Evolutionary conservation across 2,113 vertebrate genomes (phyloP), one percentile per base, ranked within the genome.

Genomic region (Euleptes europaea): DNA sequence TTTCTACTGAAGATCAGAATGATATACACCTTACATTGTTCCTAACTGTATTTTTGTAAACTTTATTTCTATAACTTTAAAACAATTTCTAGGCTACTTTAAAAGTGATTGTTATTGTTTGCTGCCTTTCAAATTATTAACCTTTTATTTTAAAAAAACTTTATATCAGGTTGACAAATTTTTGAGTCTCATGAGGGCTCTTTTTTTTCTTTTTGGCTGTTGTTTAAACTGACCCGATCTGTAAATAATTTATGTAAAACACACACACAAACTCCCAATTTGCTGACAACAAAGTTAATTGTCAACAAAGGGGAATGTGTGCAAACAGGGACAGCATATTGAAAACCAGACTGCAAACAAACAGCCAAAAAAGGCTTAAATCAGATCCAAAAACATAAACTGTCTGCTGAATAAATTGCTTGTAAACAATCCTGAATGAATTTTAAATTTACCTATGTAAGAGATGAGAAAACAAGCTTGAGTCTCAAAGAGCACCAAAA

Each of bases 241-340:
- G 69, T 74, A 91, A 92, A 86, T 91, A 90, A 66, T 89, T 91
- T 87, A 80, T 1, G 12, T 80, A 76, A 73, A 83, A 86, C 69
- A 91, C 4, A 57, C 47, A 2, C 33, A 69, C 84, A 93, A 23
- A 73, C 13, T 88, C 86, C 40, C 14, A 33, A 2, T 89, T 92
- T 84, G 83, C 92, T 86, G 85, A 93, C 78, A 93, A 60, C 44
- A 88, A 63, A 93, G 81, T 78, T 92, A 92, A 91, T 94, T 91
- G 83, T 91, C 90, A 93, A 92, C 88, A 89, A 90, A 90, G 85
- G 86, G 8, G 33, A 44, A 86, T 90, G 89, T 88, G 40, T 89
- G 78, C 82, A 93, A 92, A 91, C 84, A 92, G 70, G 79, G 35
- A 88, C 35, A 84, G 21, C 83, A 91, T 91, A 93, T 89, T 93